Base-by-base conservation (phyloP, 2,797 vertebrate genomes). In the Schizopygopsis malacanthus region DNA sequence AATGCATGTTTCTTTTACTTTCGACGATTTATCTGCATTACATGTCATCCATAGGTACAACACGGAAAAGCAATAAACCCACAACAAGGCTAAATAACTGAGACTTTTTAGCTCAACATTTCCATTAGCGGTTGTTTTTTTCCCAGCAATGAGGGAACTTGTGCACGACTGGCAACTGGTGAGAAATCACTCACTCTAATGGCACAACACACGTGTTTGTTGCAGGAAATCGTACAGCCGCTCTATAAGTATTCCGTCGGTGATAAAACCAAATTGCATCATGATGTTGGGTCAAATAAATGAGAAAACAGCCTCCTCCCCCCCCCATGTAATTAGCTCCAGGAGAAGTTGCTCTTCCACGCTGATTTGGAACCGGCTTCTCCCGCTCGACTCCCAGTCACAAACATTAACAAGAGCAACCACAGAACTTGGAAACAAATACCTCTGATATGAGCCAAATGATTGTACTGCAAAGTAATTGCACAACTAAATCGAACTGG, bases 231-330 rank as follows among this genome's bases (percentile, higher is more conserved):
- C 93, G 90, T 92, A 94, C 94, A 93, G 94, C 94, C 93, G 75
- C 92, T 91, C 92, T 94, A 92, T 95, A 94, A 94, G 94, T 95
- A 94, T 94, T 95, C 94, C 94, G 95, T 93, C 85, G 90, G 94
- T 92, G 93, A 95, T 95, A 95, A 92, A 95, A 95, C 93, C 91
- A 95, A 95, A 96, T 94, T 95, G 94, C 94, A 95, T 94, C 95
- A 96, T 94, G 94, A 96, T 95, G 94, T 95, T 90, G 92, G 86
- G 89, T 89, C 86, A 84, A 87, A 91, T 88, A 90, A 89, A 90
- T 89, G 88, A 89, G 90, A 90, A 90, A 91, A 91, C 89, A 91
- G 92, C 86, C 90, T 89, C 85, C 56, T 11, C 54, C 83, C 61
- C 76, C n/a, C n/a, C 77, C 25, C 0, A 10, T 3, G 54, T 90